Evolutionary conservation across 2,113 vertebrate species (phyloP).

Genomic region (Mus spicilegus): DNA sequence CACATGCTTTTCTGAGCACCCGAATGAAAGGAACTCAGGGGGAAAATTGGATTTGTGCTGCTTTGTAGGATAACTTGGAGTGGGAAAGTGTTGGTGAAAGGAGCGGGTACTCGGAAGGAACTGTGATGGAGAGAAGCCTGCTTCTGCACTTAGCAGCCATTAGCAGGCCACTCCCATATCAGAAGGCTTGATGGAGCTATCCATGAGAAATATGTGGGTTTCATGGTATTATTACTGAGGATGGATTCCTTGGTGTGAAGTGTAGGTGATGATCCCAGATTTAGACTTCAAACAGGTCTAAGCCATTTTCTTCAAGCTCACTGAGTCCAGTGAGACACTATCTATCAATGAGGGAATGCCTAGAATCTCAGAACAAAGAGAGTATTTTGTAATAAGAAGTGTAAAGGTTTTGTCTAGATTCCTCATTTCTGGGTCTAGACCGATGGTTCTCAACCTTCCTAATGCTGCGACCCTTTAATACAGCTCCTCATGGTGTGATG

Average conservation of each 20-base stretch:
- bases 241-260: background rate
- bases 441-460: background rate
- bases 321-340: background rate
- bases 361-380: background rate
- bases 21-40: constrained; percentile 46
- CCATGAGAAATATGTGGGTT: background rate
- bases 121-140: background rate
- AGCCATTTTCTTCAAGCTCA: background rate
- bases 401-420: background rate
- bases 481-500: background rate
- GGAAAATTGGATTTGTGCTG: constrained; percentile 43
- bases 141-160: background rate
- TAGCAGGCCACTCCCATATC: background rate
- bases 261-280: background rate
- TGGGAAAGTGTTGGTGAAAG: background rate
- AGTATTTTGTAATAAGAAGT: background rate
- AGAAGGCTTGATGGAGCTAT: too few relatives aligned
- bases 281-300: constrained; percentile 4
- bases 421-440: background rate
- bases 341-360: background rate
- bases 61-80: background rate
- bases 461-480: background rate
- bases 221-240: background rate
- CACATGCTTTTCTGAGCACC: constrained; percentile 17
- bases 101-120: background rate